Evolutionary conservation across 2,888 invertebrate species (phyloP).

Genomic region (Camponotus fellah): DNA sequence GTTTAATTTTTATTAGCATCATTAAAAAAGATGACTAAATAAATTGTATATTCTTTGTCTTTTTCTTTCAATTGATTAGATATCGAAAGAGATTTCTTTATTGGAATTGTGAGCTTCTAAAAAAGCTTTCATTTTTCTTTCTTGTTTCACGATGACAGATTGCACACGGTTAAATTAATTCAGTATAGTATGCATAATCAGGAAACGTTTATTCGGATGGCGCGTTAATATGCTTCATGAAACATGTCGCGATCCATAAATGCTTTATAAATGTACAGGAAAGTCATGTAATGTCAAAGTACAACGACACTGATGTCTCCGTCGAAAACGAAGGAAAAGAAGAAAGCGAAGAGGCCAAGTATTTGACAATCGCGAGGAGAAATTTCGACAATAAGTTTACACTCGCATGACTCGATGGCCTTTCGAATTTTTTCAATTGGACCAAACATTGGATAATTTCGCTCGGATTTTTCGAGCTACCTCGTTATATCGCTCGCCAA

Average conservation of each 20-base stretch:
- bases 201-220: conserved; percentile 26
- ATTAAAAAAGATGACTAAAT: background rate
- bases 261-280: background rate
- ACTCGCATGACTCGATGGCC: conserved; percentile 6
- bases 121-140: background rate
- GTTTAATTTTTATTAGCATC: background rate
- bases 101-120: background rate
- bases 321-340: background rate
- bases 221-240: conserved; percentile 12
- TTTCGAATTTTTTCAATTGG: background rate
- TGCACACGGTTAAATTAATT: conserved; percentile 56
- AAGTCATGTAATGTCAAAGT: conserved; percentile 21
- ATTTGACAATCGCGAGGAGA: background rate
- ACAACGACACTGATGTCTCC: conserved; percentile 1
- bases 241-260: background rate
- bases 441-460: background rate
- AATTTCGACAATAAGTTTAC: background rate
- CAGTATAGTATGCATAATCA: conserved; percentile 29
- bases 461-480: background rate
- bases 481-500: background rate
- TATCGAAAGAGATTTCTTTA: background rate
- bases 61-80: background rate
- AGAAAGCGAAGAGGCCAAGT: background rate
- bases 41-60: background rate
- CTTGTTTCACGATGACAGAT: conserved; percentile 37